These are phyloP conservation scores for Forbesichthys agassizii DNA, from an alignment of 2,113 vertebrate genomes.

Conservation along the genomic window DNA sequence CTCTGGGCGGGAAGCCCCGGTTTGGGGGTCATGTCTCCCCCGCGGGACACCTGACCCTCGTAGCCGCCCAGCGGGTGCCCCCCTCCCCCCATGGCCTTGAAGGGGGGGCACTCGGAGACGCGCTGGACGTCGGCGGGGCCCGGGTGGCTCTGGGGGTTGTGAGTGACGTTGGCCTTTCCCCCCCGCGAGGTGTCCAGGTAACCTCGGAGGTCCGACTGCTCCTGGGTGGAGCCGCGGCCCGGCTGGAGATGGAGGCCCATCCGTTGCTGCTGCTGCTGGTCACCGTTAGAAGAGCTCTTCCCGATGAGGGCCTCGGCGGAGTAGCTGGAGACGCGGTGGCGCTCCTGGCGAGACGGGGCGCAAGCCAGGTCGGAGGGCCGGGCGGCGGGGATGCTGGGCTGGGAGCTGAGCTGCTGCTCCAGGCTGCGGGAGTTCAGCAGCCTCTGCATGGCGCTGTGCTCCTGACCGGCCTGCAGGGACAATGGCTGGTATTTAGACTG, in stretches of 20 bases:
- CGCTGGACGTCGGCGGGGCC: constrained; percentile 83
- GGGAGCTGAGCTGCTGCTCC: constrained; percentile 93
- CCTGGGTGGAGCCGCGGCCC: constrained; percentile 77
- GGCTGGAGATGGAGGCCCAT: constrained; percentile 88
- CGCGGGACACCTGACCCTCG: constrained; percentile 88
- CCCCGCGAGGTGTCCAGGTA: constrained; percentile 90
- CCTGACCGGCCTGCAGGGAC: constrained; percentile 65
- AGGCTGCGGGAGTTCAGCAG: constrained; percentile 88
- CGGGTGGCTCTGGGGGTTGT: constrained; percentile 84
- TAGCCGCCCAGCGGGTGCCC: constrained; percentile 81
- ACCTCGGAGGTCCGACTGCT: constrained; percentile 90
- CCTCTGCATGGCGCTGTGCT: constrained; percentile 88
- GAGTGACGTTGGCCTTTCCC: constrained; percentile 83
- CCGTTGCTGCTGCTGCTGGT: constrained; percentile 80
- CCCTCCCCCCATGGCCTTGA: constrained; percentile 81
- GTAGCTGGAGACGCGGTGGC: constrained; percentile 94
- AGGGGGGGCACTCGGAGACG: constrained; percentile 89
- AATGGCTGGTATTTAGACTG: background rate
- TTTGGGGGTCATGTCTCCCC: constrained; percentile 84
- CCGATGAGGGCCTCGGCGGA: constrained; percentile 97
- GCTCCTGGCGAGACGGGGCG: constrained; percentile 89
- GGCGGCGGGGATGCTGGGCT: constrained; percentile 84
- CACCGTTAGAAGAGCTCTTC: constrained; percentile 86
- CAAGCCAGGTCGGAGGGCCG: constrained; percentile 88
- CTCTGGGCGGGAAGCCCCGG: constrained; percentile 79